These are phyloP conservation scores for Saccopteryx leptura DNA, from an alignment of 2,113 vertebrate genomes.

Conservation along the genomic window DNA sequence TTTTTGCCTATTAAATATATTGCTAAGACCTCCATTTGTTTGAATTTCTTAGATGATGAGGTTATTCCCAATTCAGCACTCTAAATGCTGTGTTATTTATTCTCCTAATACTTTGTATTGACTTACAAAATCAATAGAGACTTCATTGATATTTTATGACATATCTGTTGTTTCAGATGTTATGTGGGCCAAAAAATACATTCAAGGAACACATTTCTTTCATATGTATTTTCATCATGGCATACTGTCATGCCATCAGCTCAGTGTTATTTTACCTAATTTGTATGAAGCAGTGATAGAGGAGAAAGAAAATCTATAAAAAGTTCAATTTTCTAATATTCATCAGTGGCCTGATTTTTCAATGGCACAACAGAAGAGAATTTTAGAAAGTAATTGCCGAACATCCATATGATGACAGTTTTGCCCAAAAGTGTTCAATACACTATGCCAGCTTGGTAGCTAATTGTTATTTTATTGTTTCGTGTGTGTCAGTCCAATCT, in stretches of 20 bases:
- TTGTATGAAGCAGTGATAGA: constrained; percentile 62
- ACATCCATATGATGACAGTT: constrained; percentile 63
- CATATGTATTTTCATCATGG: constrained; percentile 23
- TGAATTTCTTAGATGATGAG: constrained; percentile 16
- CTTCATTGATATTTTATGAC: constrained; percentile 64
- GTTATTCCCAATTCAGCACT: constrained; percentile 36
- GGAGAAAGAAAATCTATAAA: constrained; percentile 78
- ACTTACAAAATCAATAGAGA: constrained; percentile 66
- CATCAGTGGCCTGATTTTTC: constrained; percentile 74
- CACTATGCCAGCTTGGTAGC: constrained; percentile 45
- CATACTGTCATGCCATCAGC: not conserved
- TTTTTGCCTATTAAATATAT: not conserved
- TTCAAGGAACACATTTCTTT: not conserved
- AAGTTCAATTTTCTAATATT: constrained; percentile 74
- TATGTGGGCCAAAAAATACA: constrained; percentile 16
- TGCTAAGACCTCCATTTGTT: not conserved
- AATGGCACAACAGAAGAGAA: constrained; percentile 72
- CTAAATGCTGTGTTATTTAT: constrained; percentile 35
- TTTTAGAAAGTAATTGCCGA: constrained; percentile 73
- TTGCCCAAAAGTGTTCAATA: constrained; percentile 70
- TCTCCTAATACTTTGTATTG: constrained; percentile 57
- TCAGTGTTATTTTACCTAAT: constrained; percentile 74
- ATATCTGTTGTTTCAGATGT: constrained; percentile 56
- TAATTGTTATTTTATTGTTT: constrained; percentile 74
- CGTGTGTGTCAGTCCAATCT: not conserved